Evolutionary conservation across 1,140 invertebrate genomes (phyloP).

Genomic region (Catajapyx aquilonaris): DNA sequence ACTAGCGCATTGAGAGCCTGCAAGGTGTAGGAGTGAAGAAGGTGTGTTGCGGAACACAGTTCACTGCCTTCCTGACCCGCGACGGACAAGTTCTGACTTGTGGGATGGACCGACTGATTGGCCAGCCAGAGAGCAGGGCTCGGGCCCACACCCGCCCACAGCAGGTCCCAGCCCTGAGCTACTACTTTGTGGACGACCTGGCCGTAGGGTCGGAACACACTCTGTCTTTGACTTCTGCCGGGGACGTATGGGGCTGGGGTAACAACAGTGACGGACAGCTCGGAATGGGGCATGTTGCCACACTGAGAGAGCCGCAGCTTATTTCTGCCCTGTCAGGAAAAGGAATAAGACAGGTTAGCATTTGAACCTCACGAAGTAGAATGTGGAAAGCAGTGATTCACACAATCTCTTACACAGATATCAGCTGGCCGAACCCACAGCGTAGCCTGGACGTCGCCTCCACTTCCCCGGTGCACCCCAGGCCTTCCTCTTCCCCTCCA

Average conservation of each 20-base stretch:
- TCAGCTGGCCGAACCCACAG: conserved; percentile 38
- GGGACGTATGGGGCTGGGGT: conserved; percentile 42
- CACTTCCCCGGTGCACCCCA: conserved; percentile 23
- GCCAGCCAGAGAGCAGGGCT: conserved; percentile 25
- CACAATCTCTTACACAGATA: conserved; percentile 18
- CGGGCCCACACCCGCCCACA: conserved; percentile 24
- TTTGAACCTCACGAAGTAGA: no score
- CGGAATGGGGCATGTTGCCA: conserved; percentile 31
- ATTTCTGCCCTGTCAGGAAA: conserved; percentile 30
- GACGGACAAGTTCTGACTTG: conserved; percentile 37
- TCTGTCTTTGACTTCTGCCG: conserved; percentile 30
- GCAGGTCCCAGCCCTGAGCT: conserved; percentile 23
- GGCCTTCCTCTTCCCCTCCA: conserved; percentile 25
- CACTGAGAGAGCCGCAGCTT: conserved; percentile 30
- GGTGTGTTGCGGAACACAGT: conserved; percentile 37
- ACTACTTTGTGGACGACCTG: conserved; percentile 33
- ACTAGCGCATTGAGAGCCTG: conserved; percentile 31
- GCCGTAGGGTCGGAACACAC: conserved; percentile 39
- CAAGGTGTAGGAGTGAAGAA: conserved; percentile 32
- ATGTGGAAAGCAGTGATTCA: no score
- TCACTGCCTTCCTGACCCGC: conserved; percentile 38
- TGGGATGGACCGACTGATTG: conserved; percentile 35
- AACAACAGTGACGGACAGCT: conserved; percentile 39
- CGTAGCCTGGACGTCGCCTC: conserved; percentile 37
- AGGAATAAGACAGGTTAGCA: conserved; percentile 32